phyloP scores from a whole-genome alignment of 2,888 invertebrate species.

The Rotaria sp. region DNA sequence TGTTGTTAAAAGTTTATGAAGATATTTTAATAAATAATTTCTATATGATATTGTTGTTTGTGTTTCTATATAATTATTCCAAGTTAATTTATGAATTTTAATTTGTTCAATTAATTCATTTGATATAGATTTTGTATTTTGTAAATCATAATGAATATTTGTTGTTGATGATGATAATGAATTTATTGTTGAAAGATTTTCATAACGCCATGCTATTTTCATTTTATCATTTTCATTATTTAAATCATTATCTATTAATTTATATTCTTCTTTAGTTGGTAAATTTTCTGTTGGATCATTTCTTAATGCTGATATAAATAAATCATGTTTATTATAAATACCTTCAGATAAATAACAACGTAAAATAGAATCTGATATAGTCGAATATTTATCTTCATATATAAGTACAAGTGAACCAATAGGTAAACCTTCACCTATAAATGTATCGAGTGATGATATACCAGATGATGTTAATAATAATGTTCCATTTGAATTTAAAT shows the following conservation, averaged over 20 bases:
- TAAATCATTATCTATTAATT: background rate
- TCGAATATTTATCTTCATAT: background rate
- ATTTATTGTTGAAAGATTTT: background rate
- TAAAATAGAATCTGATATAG: constrained; percentile 11
- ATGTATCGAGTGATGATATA: background rate
- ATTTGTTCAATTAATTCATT: background rate
- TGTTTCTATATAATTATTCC: background rate
- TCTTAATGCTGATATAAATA: background rate
- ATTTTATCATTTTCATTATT: background rate
- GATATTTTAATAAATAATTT: background rate
- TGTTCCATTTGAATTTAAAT: constrained; percentile 12
- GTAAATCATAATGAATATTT: constrained; percentile 1
- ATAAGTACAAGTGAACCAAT: background rate
- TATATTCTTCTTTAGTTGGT: background rate
- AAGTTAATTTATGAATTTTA: background rate
- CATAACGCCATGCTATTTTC: constrained; percentile 21
- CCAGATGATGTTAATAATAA: constrained; percentile 13
- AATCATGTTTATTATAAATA: background rate
- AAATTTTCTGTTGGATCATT: constrained; percentile 16
- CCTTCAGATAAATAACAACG: constrained; percentile 26
- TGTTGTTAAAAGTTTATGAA: background rate
- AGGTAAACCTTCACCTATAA: constrained; percentile 6
- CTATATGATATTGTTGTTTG: background rate
- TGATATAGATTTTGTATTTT: background rate
- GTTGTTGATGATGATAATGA: background rate